Evolutionary conservation across 2,113 vertebrate species (phyloP).

Genomic region (Odobenus rosmarus): DNA sequence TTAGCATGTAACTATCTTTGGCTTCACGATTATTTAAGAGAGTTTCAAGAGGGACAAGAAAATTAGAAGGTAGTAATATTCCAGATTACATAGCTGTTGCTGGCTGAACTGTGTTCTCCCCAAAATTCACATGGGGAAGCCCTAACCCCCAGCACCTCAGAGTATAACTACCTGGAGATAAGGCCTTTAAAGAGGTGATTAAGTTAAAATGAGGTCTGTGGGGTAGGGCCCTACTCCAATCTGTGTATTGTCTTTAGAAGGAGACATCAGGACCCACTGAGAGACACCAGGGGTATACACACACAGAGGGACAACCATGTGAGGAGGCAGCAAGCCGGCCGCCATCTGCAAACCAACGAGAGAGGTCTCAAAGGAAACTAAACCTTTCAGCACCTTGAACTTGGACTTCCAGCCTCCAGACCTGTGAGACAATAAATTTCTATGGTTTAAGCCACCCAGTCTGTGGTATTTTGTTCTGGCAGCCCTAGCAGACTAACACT

Average conservation of each 20-base stretch:
- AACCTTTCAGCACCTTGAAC: background rate
- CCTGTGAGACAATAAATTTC: background rate
- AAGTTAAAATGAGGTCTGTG: background rate
- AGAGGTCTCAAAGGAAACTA: background rate
- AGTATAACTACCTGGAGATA: background rate
- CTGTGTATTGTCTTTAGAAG: background rate
- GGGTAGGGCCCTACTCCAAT: background rate
- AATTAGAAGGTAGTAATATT: background rate
- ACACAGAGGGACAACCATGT: background rate
- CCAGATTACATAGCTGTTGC: background rate
- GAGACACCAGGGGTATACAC: background rate
- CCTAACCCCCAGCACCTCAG: background rate
- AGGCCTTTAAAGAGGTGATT: background rate
- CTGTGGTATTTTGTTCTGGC: background rate
- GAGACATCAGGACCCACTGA: background rate
- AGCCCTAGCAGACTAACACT: background rate
- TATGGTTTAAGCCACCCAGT: background rate
- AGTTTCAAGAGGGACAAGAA: background rate
- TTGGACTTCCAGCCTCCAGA: background rate
- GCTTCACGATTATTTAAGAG: background rate
- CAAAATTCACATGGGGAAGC: background rate
- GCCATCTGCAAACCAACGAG: background rate
- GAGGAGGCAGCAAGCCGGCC: background rate
- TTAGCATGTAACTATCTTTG: constrained; percentile 16
- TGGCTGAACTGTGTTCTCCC: background rate